A percentile compares a stretch with the other conserved stretches of the same genome.
Conservation (phyloP, 2,113 vertebrate genomes). For the Spilogale gracilis region DNA sequence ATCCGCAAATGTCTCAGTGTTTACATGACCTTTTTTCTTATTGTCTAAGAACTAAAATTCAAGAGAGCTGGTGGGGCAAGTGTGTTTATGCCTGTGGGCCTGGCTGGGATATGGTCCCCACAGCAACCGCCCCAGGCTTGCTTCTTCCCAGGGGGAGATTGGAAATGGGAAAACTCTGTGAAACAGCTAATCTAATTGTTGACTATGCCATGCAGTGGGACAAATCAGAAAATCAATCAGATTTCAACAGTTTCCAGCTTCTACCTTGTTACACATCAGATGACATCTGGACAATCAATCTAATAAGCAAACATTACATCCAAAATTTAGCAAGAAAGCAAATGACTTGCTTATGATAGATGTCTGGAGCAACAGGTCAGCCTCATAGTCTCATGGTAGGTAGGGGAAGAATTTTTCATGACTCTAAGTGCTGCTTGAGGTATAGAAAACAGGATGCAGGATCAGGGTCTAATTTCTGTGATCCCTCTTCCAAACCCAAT, state of each 20-base stretch:
- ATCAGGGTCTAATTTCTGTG: neutral
- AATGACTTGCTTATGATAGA: neutral
- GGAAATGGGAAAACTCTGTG: neutral
- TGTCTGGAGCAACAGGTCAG: neutral
- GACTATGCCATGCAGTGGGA: neutral
- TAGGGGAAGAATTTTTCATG: neutral
- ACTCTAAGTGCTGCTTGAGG: neutral
- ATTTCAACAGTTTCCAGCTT: slow-evolving; percentile 15
- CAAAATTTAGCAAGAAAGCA: neutral
- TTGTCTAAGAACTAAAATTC: neutral
- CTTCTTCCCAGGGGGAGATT: neutral
- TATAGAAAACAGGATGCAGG: neutral
- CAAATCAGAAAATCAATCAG: slow-evolving; percentile 65
- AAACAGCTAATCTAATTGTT: slow-evolving; percentile 38
- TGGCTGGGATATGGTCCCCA: neutral
- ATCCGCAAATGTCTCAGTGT: neutral
- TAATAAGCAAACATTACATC: neutral
- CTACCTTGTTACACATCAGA: slow-evolving; percentile 32
- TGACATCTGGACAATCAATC: slow-evolving; percentile 36
- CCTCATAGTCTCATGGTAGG: neutral
- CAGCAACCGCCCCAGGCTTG: neutral
- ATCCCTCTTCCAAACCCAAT: neutral
- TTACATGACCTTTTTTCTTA: neutral
- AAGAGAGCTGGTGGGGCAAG: neutral
- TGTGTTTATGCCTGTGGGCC: neutral